Base-by-base conservation (phyloP, 2,797 vertebrate genomes). In the Labroides dimidiatus region DNA sequence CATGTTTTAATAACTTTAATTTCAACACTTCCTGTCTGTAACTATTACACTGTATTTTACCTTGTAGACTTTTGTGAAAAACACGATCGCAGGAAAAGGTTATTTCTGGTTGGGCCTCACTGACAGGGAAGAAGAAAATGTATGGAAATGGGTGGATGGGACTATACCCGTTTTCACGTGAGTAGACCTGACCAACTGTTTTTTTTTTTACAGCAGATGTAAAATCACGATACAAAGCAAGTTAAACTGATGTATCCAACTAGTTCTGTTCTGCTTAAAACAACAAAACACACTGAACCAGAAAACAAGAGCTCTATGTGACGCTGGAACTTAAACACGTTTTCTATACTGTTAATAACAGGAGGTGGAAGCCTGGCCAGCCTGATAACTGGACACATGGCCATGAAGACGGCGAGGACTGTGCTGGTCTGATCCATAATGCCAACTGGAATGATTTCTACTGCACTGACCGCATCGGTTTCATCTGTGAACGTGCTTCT, bases 401-500 rank as follows among this genome's bases (percentile, higher is more conserved):
- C 23, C 95, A 96, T 0, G 95, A 93, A 57, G 89, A 93, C 1
- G 97, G 96, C 39, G 98, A 99, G 89, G 97, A 99, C 71, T 99
- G 98, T 1, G 97, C 96, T 0, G 97, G 96, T 2, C 84, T 99
- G 57, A 95, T 98, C 87, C 93, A 95, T 10, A 91, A 95, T 58
- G 97, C 94, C 68, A 91, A 94, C 74, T 99, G 98, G 98, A 99
- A 99, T 33, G 97, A 99, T 78, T 99, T 97, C 93, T 96, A 95
- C 89, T 99, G 98, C 93, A 94, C 95, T 82, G 97, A 98, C 39
- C 76, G 92, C 78, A 97, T 96, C 62, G 94, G 93, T 79, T 96
- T 96, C 88, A 96, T 99, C 93, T 99, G 98, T 72, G 97, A 99
- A 94, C 93, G 93, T 63, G 85, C 93, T 45, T 93, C 94, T 81